Base-by-base conservation (phyloP, 1,140 invertebrate species). In the Oedothorax gibbosus region DNA sequence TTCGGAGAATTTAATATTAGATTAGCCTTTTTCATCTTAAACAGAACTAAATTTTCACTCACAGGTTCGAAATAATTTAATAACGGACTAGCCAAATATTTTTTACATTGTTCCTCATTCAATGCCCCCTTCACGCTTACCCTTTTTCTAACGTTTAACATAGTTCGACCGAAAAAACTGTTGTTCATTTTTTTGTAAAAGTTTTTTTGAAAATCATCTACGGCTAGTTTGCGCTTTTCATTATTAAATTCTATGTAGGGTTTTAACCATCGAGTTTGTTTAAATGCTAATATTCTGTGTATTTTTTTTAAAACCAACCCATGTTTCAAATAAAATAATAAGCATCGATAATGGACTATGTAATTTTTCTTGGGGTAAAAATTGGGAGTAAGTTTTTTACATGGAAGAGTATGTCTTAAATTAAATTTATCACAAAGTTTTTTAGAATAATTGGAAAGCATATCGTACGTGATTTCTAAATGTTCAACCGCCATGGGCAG, bases 221-320 rank as follows among this genome's bases (percentile, higher is more conserved):
- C 86, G 60, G 89, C 88, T 86, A 87, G 21, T 66, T 76, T 75
- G 83, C 87, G 65, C 35, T 85, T 81, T 62, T 87, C 85, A 50
- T 89, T 91, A 88, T 91, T 92, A 57, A 89, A 86, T 54, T 90
- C 88, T 73, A 91, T n/a, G n/a, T n/a, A n/a, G n/a, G n/a, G n/a
- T n/a, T n/a, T n/a, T n/a, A n/a, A n/a, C n/a, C n/a, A n/a, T 90
- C 84, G 90, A 92, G 2, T 87, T 90, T 93, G 91, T 49, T 90
- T 88, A 88, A 93, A 90, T 82, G 86, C 85, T 60, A 91, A 79
- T 60, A 92, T 89, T 88, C 89, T 86, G 89, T 92, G 89, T 64
- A 93, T 89, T 90, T 92, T 91, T 66, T 85, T 90, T 73, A 92
- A 64, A 86, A 88, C 88, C 51, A 92, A 62, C 49, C 91, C 92